A percentile compares a stretch with the other conserved stretches of the same genome.
phyloP scores from a whole-genome alignment of 2,888 invertebrate species.

The Pammene aurita region DNA sequence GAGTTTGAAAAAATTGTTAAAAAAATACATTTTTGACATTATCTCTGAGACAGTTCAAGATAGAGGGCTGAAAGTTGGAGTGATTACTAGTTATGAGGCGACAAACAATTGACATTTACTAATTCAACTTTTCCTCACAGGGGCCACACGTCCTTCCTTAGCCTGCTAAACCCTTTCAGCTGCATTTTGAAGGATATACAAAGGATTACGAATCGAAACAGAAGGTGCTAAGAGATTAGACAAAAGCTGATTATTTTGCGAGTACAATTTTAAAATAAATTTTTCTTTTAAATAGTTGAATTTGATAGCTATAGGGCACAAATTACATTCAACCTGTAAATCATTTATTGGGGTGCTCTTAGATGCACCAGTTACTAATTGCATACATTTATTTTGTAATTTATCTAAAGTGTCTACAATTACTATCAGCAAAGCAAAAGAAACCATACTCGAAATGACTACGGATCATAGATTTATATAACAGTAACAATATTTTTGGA shows the following conservation, averaged over 20 bases:
- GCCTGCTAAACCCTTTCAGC: too few relatives aligned
- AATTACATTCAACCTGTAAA: background rate
- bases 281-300: background rate
- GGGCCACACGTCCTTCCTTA: too few relatives aligned
- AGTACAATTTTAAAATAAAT: background rate
- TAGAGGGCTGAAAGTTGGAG: too few relatives aligned
- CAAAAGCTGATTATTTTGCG: background rate
- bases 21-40: too few relatives aligned
- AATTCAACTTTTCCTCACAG: too few relatives aligned
- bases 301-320: background rate
- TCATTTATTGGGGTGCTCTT: background rate
- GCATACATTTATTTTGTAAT: background rate
- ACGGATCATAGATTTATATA: constrained; percentile 24
- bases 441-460: constrained; percentile 32
- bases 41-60: too few relatives aligned
- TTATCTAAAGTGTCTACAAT: background rate
- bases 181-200: background rate
- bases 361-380: background rate
- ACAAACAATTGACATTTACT: too few relatives aligned
- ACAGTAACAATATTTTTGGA: background rate
- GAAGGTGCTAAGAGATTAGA: background rate
- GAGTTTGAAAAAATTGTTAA: too few relatives aligned
- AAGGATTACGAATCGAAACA: background rate
- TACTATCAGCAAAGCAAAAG: background rate
- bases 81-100: too few relatives aligned